Evolutionary conservation across 2,888 invertebrate species (phyloP).

Genomic region (Pyrgus malvae): DNA sequence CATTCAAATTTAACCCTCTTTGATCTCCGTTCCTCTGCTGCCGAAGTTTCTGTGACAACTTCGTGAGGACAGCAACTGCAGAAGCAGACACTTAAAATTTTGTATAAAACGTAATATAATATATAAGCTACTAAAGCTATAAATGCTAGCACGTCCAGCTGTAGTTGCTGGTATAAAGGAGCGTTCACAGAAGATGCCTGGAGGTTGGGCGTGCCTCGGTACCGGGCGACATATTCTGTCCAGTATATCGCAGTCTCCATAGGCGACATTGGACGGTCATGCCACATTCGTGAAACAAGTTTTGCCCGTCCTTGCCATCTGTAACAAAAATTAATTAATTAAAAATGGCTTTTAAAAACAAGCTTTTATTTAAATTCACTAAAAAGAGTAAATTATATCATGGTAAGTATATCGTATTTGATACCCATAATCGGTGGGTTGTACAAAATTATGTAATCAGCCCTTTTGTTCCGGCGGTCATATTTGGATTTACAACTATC

Average conservation of each 20-base stretch:
- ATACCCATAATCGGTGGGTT: too few species aligned
- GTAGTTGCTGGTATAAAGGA: slow-evolving; percentile 65
- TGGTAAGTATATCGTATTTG: too few species aligned
- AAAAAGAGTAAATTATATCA: too few species aligned
- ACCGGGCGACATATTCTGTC: slow-evolving; percentile 79
- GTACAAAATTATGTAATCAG: too few species aligned
- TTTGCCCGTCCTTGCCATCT: slow-evolving; percentile 66
- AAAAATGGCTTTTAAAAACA: too few species aligned
- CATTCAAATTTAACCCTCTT: slow-evolving; percentile 74
- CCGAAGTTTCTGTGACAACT: slow-evolving; percentile 36
- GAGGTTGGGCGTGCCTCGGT: slow-evolving; percentile 67
- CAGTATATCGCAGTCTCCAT: slow-evolving; percentile 81
- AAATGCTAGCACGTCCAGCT: slow-evolving; percentile 68
- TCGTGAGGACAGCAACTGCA: slow-evolving; percentile 60
- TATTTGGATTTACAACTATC: too few species aligned
- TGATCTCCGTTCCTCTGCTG: slow-evolving; percentile 49
- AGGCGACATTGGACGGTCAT: slow-evolving; percentile 76
- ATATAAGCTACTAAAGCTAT: slow-evolving; percentile 60
- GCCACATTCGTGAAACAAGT: slow-evolving; percentile 73
- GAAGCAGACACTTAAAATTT: slow-evolving; percentile 58
- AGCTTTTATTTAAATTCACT: too few species aligned
- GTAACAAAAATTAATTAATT: too few species aligned
- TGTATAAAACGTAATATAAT: slow-evolving; percentile 53
- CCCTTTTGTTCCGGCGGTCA: too few species aligned
- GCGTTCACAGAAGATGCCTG: slow-evolving; percentile 55